A percentile compares a stretch with the other conserved stretches of the same genome.
These are phyloP conservation scores for Lycophotia porphyrea DNA, from an alignment of 2,888 invertebrate genomes.

Conservation along the genomic window DNA sequence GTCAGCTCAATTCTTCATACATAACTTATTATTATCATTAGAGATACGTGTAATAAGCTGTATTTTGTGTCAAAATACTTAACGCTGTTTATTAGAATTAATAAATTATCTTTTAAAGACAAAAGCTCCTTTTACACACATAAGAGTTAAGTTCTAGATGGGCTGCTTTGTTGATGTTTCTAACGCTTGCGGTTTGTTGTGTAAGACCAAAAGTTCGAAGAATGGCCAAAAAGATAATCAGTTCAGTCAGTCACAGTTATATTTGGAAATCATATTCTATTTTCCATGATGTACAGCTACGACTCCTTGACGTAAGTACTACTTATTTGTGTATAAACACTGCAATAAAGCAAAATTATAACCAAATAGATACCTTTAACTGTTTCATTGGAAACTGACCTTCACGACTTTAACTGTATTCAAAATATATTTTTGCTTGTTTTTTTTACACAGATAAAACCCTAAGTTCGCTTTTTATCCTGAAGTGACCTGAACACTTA, in stretches of 20 bases:
- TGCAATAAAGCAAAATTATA: slow-evolving; percentile 9
- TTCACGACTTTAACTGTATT: background rate
- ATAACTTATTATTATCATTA: too few relatives aligned
- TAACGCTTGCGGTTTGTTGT: too few relatives aligned
- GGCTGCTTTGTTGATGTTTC: too few relatives aligned
- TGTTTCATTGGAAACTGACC: slow-evolving; percentile 1
- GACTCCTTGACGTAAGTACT: background rate
- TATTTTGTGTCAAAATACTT: too few relatives aligned
- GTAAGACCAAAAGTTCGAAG: too few relatives aligned
- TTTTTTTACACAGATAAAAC: background rate
- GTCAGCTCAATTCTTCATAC: too few relatives aligned
- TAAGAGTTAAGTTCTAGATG: too few relatives aligned
- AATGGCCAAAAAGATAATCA: background rate
- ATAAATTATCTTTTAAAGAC: too few relatives aligned
- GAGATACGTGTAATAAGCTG: too few relatives aligned
- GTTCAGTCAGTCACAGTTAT: background rate
- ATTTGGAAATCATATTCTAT: background rate
- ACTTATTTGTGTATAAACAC: background rate
- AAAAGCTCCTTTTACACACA: too few relatives aligned
- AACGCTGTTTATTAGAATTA: too few relatives aligned
- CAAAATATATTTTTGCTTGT: background rate
- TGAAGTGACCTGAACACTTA: background rate
- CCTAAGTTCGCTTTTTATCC: background rate
- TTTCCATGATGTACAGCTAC: background rate
- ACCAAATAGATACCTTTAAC: background rate